A percentile compares a stretch with the other conserved stretches of the same genome.
Conservation (phyloP, 2,797 vertebrate genomes). For the Malurus leucopterus region DNA sequence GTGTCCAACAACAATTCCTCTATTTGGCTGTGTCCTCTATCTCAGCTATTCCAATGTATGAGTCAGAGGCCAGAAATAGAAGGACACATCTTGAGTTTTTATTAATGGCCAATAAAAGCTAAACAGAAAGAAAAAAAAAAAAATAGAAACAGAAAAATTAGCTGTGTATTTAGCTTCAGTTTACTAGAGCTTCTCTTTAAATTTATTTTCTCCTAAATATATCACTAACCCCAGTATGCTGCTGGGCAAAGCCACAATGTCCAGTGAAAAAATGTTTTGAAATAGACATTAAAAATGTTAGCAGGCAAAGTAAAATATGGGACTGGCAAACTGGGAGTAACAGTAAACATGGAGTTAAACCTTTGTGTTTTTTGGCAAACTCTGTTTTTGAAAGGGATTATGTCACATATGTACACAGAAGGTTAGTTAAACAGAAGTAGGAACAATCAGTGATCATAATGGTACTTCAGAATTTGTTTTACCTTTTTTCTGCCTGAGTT, state of each 20-base stretch:
- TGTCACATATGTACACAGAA: rapidly evolving
- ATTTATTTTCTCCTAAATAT: background rate
- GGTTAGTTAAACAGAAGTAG: background rate
- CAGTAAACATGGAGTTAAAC: background rate
- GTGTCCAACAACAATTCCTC: background rate
- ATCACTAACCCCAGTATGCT: background rate
- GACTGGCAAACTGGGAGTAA: background rate
- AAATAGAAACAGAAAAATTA: background rate
- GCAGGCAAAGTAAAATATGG: background rate
- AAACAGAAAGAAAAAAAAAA: background rate
- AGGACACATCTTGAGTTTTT: background rate
- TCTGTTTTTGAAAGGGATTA: background rate
- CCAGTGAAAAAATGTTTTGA: background rate
- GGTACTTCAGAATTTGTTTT: background rate
- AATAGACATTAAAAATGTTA: background rate
- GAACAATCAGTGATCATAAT: background rate
- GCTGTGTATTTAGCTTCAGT: background rate
- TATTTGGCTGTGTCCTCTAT: background rate
- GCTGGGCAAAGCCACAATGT: background rate
- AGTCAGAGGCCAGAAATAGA: background rate
- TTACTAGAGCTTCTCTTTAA: background rate
- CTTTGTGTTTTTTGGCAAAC: background rate
- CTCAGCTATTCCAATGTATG: background rate
- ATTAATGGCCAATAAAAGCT: background rate
- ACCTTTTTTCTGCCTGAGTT: background rate